Percentiles rank a stretch among this genome's conserved stretches.
Conservation (phyloP, 2,888 invertebrate species). For the Gnatocerus cornutus region DNA sequence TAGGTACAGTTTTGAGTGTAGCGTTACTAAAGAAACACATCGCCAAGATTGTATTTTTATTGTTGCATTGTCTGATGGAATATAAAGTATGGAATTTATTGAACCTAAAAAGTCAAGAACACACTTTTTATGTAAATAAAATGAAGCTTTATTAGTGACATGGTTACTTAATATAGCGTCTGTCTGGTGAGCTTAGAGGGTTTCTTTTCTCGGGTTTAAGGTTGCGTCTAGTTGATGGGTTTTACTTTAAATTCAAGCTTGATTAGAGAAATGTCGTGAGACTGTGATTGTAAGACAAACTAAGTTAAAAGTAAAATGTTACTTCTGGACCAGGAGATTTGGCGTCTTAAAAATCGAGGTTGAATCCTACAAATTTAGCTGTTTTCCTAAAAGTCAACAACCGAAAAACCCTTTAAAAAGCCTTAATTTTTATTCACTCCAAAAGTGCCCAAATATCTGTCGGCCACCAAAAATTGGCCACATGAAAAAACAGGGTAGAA, state of each 20-base stretch:
- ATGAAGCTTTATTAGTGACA: too few species aligned
- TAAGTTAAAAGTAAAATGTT: constrained; percentile 16
- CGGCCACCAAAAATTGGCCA: constrained; percentile 25
- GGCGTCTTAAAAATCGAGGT: too few species aligned
- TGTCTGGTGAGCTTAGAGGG: constrained; percentile 3
- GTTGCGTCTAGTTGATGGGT: not conserved
- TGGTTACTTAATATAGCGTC: constrained; percentile 8
- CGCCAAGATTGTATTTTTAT: constrained; percentile 2
- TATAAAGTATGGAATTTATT: too few species aligned
- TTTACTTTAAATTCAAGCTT: constrained; percentile 53
- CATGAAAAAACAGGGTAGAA: constrained; percentile 18
- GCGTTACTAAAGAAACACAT: not conserved
- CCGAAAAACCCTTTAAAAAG: too few species aligned
- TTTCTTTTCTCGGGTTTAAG: too few species aligned
- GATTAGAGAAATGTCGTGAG: constrained; percentile 53
- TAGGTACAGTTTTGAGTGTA: not conserved
- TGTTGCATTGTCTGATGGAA: not conserved
- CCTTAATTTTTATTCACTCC: too few species aligned
- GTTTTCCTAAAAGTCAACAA: too few species aligned
- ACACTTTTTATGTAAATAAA: too few species aligned
- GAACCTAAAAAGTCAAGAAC: too few species aligned
- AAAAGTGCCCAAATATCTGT: constrained; percentile 17
- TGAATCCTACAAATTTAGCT: too few species aligned
- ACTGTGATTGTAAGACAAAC: too few species aligned
- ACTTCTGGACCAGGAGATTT: too few species aligned